Base-by-base conservation (phyloP, 2,797 vertebrate species). In the Anguilla megastoma region DNA sequence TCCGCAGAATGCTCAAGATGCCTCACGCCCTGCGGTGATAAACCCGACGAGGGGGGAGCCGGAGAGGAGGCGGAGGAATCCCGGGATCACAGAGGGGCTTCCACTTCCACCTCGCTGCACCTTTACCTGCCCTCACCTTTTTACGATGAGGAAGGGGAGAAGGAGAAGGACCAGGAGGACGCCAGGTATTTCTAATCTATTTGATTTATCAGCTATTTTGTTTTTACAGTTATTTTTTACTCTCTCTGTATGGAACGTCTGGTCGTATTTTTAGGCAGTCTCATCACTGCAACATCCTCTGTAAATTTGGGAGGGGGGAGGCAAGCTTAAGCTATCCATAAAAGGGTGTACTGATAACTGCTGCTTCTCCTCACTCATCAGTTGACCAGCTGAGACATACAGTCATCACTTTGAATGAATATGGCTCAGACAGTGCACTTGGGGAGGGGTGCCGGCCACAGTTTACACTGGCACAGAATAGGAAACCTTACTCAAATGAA, bases 91-190 rank as follows among this genome's bases (percentile, higher is more conserved):
- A 85, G n/a, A 10, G 41, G 58, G 74, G 24, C 85, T 56, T 71
- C 88, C n/a, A 24, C 66, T 5, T 66, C 82, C 41, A 82, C 82
- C 2, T 82, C 66, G 2, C 90, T 90, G n/a, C 90, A 90, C 33
- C 80, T 90, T 27, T 90, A 90, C 82, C 58, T 90, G 69, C 90
- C 90, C 27, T 74, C n/a, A 48, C 85, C 48, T 63, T 52, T 79
- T 33, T 48, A 41, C 7, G 69, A 80, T 27, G 54, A 88, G 54
- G 88, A 88, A 0, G 54, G 82, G 45, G 84, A 79, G 41, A 83
- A 83, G 41, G 54, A 63, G 76, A 54, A 66, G 54, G 30, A 24
- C 6, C 30, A 69, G 16, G 76, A 69, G 36, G n/a, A 50, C 21
- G 18, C 56, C 52, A 86, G 88, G 79, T 48, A 86, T 83, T 76